Conservation (phyloP, 2,113 vertebrate genomes). For the Falcunculus frontatus region DNA sequence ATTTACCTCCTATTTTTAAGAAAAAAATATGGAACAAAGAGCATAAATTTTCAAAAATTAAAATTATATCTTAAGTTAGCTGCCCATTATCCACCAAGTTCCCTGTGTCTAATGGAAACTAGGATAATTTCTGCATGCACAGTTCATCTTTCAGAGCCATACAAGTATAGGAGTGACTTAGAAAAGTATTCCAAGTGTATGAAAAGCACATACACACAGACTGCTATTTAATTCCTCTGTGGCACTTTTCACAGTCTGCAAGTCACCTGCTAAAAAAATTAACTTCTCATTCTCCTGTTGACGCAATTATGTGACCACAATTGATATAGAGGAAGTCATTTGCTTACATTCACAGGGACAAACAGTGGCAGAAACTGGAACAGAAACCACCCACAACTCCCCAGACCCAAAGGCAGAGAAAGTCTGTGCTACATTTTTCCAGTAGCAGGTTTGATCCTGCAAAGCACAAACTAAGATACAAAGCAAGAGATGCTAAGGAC, state of each 20-base stretch:
- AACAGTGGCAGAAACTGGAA: background rate
- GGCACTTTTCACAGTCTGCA: background rate
- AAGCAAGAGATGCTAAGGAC: background rate
- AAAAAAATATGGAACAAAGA: background rate
- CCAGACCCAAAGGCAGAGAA: background rate
- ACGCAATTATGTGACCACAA: background rate
- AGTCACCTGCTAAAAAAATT: background rate
- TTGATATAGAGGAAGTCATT: background rate
- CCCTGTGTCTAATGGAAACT: background rate
- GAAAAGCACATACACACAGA: background rate
- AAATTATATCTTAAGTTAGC: background rate
- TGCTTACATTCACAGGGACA: background rate
- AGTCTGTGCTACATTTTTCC: background rate
- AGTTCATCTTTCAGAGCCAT: background rate
- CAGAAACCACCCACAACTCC: background rate
- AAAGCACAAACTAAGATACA: background rate
- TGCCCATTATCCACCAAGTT: background rate
- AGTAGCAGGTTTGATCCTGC: background rate
- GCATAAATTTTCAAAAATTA: background rate
- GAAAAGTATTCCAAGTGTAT: background rate
- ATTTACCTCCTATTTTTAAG: background rate
- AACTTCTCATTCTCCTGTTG: background rate
- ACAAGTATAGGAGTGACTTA: background rate
- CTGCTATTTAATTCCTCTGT: background rate
- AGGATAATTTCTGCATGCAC: background rate